A percentile compares a stretch with the other conserved stretches of the same genome.
These are phyloP conservation scores for Otolemur crassicaudatus DNA, from an alignment of 2,797 vertebrate genomes.

Conservation along the genomic window DNA sequence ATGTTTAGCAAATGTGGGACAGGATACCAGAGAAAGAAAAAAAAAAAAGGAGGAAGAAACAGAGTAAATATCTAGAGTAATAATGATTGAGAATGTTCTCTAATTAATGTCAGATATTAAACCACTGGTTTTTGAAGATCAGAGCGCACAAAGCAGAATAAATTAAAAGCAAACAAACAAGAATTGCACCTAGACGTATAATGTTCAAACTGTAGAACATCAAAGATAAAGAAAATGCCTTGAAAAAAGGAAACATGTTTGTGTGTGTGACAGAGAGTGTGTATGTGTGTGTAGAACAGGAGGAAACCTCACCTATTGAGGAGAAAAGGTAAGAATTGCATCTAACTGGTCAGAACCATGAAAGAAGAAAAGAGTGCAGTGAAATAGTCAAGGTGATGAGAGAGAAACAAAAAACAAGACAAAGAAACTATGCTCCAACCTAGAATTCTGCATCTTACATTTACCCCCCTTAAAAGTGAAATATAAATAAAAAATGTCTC, in stretches of 20 bases:
- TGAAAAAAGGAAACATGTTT: neutral
- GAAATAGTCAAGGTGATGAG: neutral
- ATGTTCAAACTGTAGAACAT: neutral
- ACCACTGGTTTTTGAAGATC: neutral
- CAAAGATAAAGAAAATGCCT: neutral
- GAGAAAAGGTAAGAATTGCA: neutral
- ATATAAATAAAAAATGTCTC: neutral
- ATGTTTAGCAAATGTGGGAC: neutral
- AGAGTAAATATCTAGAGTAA: neutral
- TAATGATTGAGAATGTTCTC: neutral
- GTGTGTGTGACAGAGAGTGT: neutral
- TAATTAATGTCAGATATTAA: neutral
- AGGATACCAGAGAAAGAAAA: neutral
- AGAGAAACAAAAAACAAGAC: neutral
- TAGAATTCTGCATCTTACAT: neutral
- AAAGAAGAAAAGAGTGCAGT: neutral
- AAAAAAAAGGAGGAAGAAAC: neutral
- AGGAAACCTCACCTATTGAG: neutral
- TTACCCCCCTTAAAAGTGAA: neutral
- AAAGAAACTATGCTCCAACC: neutral
- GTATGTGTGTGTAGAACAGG: no score
- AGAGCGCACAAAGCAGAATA: neutral
- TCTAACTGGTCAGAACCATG: no score
- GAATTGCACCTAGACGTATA: neutral
- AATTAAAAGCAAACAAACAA: neutral